Conservation (phyloP, 2,888 invertebrate species). For the Enoplolaimus lenunculus region DNA sequence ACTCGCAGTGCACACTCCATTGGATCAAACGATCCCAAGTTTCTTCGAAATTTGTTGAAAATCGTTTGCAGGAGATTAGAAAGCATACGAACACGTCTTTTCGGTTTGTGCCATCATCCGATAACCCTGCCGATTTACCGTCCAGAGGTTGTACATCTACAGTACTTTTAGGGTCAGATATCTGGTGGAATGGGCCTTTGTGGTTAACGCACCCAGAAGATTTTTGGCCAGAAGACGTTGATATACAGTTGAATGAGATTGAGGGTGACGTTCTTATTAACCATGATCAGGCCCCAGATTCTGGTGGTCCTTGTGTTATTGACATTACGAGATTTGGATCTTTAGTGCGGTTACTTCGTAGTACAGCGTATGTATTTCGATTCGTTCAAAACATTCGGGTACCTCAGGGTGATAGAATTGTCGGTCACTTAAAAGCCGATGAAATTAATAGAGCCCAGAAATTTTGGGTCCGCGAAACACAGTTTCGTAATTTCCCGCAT, state of each 20-base stretch:
- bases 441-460: slow-evolving; percentile 1
- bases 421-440: background rate
- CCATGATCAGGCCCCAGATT: background rate
- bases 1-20: slow-evolving; percentile 11
- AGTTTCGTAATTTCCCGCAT: background rate
- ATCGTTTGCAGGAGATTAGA: background rate
- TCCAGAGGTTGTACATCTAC: background rate
- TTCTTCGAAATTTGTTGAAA: slow-evolving; percentile 11
- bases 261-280: background rate
- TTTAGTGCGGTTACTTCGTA: background rate
- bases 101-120: slow-evolving; percentile 10
- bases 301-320: background rate
- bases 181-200: background rate
- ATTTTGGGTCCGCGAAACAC: slow-evolving; percentile 3
- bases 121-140: slow-evolving; percentile 12
- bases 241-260: background rate
- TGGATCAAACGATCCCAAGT: slow-evolving; percentile 1
- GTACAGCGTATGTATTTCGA: background rate
- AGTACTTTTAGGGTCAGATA: background rate
- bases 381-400: background rate
- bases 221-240: background rate
- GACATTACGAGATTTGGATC: background rate
- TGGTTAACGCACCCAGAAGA: background rate
- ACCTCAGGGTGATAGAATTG: background rate
- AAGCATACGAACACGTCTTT: background rate